phyloP scores from a whole-genome alignment of 2,888 invertebrate genomes.

The Nowickia ferox region DNA sequence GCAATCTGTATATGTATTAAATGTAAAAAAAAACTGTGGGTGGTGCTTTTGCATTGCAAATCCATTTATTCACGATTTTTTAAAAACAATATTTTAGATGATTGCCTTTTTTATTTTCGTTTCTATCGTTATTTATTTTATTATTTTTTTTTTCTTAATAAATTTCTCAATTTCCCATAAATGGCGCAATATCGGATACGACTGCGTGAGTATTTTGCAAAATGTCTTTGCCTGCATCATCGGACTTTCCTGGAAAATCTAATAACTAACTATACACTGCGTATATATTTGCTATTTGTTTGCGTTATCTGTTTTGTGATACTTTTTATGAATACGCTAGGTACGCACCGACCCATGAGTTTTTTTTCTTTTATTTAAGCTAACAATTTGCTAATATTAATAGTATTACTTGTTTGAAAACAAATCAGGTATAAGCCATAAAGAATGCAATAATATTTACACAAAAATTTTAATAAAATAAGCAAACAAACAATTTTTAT shows the following conservation, averaged over 20 bases:
- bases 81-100: neutral
- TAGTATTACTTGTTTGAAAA: neutral
- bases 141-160: too few relatives aligned
- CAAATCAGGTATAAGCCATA: conserved; percentile 52
- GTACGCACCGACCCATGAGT: neutral
- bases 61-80: neutral
- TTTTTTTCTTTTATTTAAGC: neutral
- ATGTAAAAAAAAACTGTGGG: conserved; percentile 14
- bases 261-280: too few relatives aligned
- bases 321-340: neutral
- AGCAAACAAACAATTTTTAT: neutral
- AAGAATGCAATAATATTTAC: conserved; percentile 30
- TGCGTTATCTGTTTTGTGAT: neutral
- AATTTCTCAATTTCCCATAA: too few relatives aligned
- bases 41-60: conserved; percentile 13
- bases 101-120: neutral
- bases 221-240: too few relatives aligned
- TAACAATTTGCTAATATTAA: neutral
- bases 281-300: too few relatives aligned
- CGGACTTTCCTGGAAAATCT: too few relatives aligned
- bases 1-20: neutral
- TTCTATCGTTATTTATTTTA: neutral
- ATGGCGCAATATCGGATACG: neutral
- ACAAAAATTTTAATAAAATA: conserved; percentile 34
- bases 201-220: neutral